Percentiles rank a stretch among this genome's conserved stretches.
Conservation (phyloP, 2,888 invertebrate species). For the Drosophila siamana region DNA sequence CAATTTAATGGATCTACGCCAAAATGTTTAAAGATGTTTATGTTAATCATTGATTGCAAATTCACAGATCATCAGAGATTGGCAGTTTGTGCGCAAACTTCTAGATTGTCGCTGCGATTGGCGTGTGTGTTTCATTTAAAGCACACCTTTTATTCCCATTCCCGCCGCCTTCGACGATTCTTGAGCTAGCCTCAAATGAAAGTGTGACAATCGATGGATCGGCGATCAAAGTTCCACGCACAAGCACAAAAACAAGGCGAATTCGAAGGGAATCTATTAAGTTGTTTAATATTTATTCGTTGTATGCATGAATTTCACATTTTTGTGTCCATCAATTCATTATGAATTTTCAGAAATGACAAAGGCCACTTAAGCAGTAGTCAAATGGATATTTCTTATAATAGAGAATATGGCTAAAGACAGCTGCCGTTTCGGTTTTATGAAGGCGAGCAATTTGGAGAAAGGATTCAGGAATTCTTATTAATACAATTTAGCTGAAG, state of each 20-base stretch:
- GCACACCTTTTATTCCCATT: not conserved
- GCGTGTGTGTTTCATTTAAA: not conserved
- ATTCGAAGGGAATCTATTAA: not conserved
- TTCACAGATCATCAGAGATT: not conserved
- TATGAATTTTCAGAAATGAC: not conserved
- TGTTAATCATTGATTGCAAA: slow-evolving; percentile 14
- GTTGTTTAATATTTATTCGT: not conserved
- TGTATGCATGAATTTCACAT: not conserved
- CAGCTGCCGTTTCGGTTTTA: too few species aligned
- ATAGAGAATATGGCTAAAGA: too few species aligned
- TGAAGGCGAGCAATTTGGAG: too few species aligned
- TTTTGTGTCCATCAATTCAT: not conserved
- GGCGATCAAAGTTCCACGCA: not conserved
- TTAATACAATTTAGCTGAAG: too few species aligned
- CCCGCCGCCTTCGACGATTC: not conserved
- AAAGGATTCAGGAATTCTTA: too few species aligned
- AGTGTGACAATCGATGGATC: not conserved
- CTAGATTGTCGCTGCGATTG: not conserved
- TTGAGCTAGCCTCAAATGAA: not conserved
- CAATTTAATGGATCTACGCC: slow-evolving; percentile 48
- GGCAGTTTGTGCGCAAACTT: not conserved
- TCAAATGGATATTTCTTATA: too few species aligned
- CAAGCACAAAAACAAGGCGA: too few species aligned
- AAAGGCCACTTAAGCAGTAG: not conserved
- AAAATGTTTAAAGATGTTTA: slow-evolving; percentile 2